Evolutionary conservation across 2,113 vertebrate genomes (phyloP).

Genomic region (Thalassarche chlororhynchos): DNA sequence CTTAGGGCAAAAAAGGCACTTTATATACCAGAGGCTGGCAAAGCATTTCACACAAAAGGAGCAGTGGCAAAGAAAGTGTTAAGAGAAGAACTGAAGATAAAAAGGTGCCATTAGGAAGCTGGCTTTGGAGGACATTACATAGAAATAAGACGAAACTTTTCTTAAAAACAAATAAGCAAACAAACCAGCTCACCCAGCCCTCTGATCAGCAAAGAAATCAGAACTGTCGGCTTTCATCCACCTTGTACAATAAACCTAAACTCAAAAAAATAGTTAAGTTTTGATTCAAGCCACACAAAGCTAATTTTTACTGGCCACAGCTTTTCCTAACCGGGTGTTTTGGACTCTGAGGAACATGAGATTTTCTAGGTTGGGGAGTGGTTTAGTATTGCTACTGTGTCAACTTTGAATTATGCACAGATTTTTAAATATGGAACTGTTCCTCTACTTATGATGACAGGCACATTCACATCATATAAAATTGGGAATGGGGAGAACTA

Average conservation of each 20-base stretch:
- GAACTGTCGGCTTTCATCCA: slow-evolving; percentile 1
- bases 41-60: not conserved
- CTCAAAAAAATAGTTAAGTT: slow-evolving; percentile 1
- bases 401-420: slow-evolving; percentile 46
- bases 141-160: not conserved
- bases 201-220: slow-evolving; percentile 48
- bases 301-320: not conserved
- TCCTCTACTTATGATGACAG: slow-evolving; percentile 63
- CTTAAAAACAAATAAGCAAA: slow-evolving; percentile 21
- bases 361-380: not conserved
- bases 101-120: not conserved
- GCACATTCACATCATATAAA: slow-evolving; percentile 67
- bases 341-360: not conserved
- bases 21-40: not conserved
- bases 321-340: not conserved
- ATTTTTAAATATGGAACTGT: slow-evolving; percentile 48
- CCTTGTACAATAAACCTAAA: not conserved
- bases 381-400: slow-evolving; percentile 17
- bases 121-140: not conserved
- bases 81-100: not conserved
- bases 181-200: not conserved
- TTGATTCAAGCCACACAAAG: slow-evolving; percentile 21
- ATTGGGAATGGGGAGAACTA: slow-evolving; percentile 56
- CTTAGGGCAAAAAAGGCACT: not conserved
- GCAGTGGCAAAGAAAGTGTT: not conserved